These are phyloP conservation scores for Pristionchus mayeri DNA, from an alignment of 2,888 invertebrate species.

Conservation along the genomic window DNA sequence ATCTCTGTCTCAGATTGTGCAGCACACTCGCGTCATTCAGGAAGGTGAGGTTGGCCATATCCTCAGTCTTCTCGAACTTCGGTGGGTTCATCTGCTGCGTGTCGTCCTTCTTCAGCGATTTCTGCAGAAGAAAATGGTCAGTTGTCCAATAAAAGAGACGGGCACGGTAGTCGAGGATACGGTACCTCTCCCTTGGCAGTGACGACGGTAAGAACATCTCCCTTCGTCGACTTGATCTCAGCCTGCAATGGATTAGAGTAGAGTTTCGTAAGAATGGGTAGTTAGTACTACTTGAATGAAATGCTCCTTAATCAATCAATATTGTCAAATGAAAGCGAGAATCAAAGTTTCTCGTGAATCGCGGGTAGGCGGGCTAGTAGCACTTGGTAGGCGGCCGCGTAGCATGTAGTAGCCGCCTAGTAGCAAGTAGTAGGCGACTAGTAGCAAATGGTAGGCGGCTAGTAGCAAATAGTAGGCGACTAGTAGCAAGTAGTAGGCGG, in stretches of 20 bases:
- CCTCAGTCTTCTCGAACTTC: conserved; percentile 93
- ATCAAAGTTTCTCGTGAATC: too few species aligned
- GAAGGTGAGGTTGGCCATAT: conserved; percentile 75
- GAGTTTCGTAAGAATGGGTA: background rate
- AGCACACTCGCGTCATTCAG: conserved; percentile 99
- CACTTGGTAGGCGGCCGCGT: too few species aligned
- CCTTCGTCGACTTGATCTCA: conserved; percentile 98
- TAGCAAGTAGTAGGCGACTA: too few species aligned
- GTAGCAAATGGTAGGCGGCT: too few species aligned
- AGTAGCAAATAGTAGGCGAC: too few species aligned
- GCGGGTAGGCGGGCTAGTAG: too few species aligned
- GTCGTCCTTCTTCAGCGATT: conserved; percentile 75
- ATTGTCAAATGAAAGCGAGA: too few species aligned
- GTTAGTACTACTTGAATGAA: background rate
- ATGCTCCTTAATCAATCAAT: background rate
- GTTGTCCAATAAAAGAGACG: background rate
- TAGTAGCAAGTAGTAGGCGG: too few species aligned
- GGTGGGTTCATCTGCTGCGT: conserved; percentile 93
- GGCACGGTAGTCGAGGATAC: too few species aligned
- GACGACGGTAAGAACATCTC: conserved; percentile 92
- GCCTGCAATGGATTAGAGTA: conserved; percentile 88
- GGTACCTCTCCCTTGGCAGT: conserved; percentile 70
- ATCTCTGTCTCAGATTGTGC: conserved; percentile 98
- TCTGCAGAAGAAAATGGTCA: conserved; percentile 55
- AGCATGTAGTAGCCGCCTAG: too few species aligned